Evolutionary conservation across 1,140 invertebrate genomes (phyloP), one percentile per base, ranked within the genome.

Genomic region (Drosophila littoralis): DNA sequence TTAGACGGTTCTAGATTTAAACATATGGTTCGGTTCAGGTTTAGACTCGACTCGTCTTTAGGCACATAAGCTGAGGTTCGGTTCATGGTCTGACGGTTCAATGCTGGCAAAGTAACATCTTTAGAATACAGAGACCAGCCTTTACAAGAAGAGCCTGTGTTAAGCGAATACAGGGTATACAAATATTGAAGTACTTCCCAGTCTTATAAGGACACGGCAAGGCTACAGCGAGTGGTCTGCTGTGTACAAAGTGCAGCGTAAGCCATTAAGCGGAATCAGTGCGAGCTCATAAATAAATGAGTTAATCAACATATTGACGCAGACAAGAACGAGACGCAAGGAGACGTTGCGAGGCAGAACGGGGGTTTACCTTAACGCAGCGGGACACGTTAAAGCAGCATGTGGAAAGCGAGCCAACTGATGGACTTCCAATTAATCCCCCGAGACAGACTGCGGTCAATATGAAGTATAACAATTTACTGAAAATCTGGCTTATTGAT

Each of bases 261-360:
- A 83, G 83, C 83, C 83, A 88, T 89, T 88, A 89, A 88, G 79
- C 73, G 80, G 77, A 71, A 89, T 88, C 80, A 81, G 46, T 72
- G 80, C 68, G 48, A 76, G 74, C 84, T 81, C 85, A 89, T 89
- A 89, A 89, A 89, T 89, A 89, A 90, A 90, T 70, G 65, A 89
- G 85, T 84, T 90, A 89, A 89, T 89, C 84, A 89, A 89, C 77
- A 89, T 89, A 89, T 89, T 89, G 84, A 75, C 63, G 76, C 70
- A 76, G 73, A 74, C 73, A 67, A 48, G 51, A 64, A 40, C 54
- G 71, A 45, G 51, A 61, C 48, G 58, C 6, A 17, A 13, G 33
- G 9, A 28, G 42, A n/a, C 33, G 10, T 6, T 6, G 38, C 6
- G n/a, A 4, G 48, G 36, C n/a, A 17, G 36, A 42, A 36, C 17